Base-by-base conservation (phyloP, 2,888 invertebrate species). In the Leptopilina myrica region DNA sequence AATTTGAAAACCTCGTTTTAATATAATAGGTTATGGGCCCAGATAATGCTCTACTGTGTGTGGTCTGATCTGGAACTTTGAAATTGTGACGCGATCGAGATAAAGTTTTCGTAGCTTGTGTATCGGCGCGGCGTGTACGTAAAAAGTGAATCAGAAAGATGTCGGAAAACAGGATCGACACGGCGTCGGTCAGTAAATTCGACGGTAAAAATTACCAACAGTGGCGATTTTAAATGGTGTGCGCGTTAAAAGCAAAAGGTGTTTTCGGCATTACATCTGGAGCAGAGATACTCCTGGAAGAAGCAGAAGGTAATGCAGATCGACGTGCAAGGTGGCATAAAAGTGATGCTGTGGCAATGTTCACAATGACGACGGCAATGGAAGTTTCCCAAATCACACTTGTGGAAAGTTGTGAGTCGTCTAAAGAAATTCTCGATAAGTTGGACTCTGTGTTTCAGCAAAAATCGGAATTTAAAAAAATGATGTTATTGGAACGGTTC, bases 141-240 rank as follows among this genome's bases (percentile, higher is more conserved):
- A 43, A 43, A 43, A 43, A 43, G 43, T 43, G 7, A 43, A 43
- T 43, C 43, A 59, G 43, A 14, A 5, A 46, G 11, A 69, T 76
- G 69, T 46, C 67, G 67, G 76, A 76, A n/a, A 79, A 15, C 20
- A 79, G 64, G n/a, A 73, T 79, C 15, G 73, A 77, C 64, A 43
- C 64, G 12, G 69, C 53, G 14, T 76, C 62, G 12, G 65, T 79
- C 12, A 69, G 73, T n/a, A 73, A 79, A 59, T 81, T 81, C 43
- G 69, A 80, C 64, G 81, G 78, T 2, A 49, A 20, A n/a, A 77
- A 77, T n/a, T 81, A 81, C 33, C 78, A 81, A 26, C 81, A 81
- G 20, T 81, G 76, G 77, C 64, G 69, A 6, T 81, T 81, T 15
- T 79, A 81, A 76, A 69, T 81, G 20, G 49, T 78, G 11, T 79